These are phyloP conservation scores for Drosophila neotestacea DNA, from an alignment of 2,888 invertebrate species.

Conservation along the genomic window DNA sequence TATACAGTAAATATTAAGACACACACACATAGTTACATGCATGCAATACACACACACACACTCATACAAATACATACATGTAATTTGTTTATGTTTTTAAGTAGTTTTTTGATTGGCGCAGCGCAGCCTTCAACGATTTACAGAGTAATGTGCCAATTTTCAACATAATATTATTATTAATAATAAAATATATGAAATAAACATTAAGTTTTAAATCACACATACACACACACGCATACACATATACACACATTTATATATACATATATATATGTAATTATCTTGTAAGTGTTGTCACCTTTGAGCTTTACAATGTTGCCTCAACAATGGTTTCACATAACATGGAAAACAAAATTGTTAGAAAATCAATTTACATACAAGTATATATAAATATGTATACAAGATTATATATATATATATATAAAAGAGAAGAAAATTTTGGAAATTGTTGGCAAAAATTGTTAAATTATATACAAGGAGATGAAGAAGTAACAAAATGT, in stretches of 20 bases:
- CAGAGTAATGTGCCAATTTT: slow-evolving; percentile 77
- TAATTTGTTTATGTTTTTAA: slow-evolving; percentile 54
- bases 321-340: slow-evolving; percentile 81
- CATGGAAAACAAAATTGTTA: slow-evolving; percentile 70
- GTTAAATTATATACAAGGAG: slow-evolving; percentile 41
- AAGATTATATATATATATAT: slow-evolving; percentile 16
- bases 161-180: slow-evolving; percentile 58
- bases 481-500: slow-evolving; percentile 6
- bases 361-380: slow-evolving; percentile 42
- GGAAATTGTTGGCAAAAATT: slow-evolving; percentile 66
- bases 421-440: slow-evolving; percentile 31
- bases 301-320: slow-evolving; percentile 82
- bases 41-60: slow-evolving; percentile 39
- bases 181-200: slow-evolving; percentile 10
- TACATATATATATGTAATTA: slow-evolving; percentile 45
- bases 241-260: slow-evolving; percentile 23
- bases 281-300: slow-evolving; percentile 78
- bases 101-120: slow-evolving; percentile 74
- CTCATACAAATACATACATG: slow-evolving; percentile 18
- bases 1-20: slow-evolving; percentile 42
- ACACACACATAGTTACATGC: slow-evolving; percentile 22
- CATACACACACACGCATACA: slow-evolving; percentile 23
- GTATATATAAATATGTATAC: slow-evolving; percentile 10
- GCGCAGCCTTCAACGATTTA: slow-evolving; percentile 72
- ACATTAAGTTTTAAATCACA: slow-evolving; percentile 46